Evolutionary conservation across 2,797 vertebrate genomes (phyloP), one percentile per base, ranked within the genome.

Genomic region (Centropyge bicolor): DNA sequence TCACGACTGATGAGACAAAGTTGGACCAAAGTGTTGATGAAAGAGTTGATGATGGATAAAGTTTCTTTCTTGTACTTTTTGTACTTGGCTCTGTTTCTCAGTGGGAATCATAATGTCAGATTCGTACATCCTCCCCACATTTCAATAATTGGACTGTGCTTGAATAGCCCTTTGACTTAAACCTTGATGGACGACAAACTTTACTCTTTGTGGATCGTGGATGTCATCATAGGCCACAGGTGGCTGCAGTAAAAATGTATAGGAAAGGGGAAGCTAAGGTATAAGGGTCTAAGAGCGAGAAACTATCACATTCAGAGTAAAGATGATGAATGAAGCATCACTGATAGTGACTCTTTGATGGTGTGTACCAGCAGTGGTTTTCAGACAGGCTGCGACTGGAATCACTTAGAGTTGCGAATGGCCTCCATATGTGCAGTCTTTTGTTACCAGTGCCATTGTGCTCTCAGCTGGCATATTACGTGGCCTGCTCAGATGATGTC

Each of bases 321-420:
- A 43, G 19, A 72, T 36, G 41, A 70, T 52, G 19, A 14, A 5
- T 73, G 46, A 56, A 56, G 55, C 60, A 61, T n/a, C 43, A 5
- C 10, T 63, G 41, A 73, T 4, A 36, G 22, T 57, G 49, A 75
- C 43, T 48, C 51, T 40, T 22, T 9, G 52, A 60, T 19, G n/a
- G 22, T 71, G 27, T n/a, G 55, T 22, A 55, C 52, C 14, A 20
- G 35, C 49, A 48, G 36, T 31, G 74, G 35, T 76, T 64, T 65
- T 46, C 17, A 70, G 68, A 51, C 19, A n/a, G 19, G 52, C 56
- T 74, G 31, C 0, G 3, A 72, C 87, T 92, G 88, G 85, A 81
- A 85, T 65, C 76, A 86, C 70, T 87, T 84, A 67, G 14, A 59
- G 19, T 48, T 74, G 74, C 67, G 83, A 91, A 90, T 92, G 51